A percentile compares a stretch with the other conserved stretches of the same genome.
phyloP scores from a whole-genome alignment of 2,888 invertebrate genomes.

The Diploptera punctata region DNA sequence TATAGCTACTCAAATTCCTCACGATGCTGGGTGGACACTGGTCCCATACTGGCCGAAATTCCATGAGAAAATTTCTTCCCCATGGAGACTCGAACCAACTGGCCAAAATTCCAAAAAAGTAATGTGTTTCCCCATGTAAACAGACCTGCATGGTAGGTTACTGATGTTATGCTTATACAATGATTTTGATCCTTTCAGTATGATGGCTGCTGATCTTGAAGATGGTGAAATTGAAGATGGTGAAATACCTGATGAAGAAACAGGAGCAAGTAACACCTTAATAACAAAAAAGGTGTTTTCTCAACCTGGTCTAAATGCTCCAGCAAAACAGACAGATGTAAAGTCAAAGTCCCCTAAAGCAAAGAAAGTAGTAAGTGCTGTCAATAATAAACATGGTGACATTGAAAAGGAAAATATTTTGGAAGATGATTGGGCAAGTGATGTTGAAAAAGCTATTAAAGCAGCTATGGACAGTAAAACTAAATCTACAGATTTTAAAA shows the following conservation, averaged over 20 bases:
- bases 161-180: too few species aligned
- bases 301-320: too few species aligned
- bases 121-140: too few species aligned
- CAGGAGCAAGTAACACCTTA: neutral
- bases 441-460: constrained; percentile 79
- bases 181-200: neutral
- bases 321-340: too few species aligned
- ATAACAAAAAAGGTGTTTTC: too few species aligned
- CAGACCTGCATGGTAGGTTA: too few species aligned
- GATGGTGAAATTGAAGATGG: constrained; percentile 43
- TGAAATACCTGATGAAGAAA: constrained; percentile 39
- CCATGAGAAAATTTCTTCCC: too few species aligned
- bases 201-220: constrained; percentile 34
- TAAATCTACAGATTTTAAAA: constrained; percentile 63
- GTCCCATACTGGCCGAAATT: too few species aligned
- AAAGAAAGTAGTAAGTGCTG: neutral
- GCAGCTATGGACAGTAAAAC: constrained; percentile 69
- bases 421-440: constrained; percentile 78
- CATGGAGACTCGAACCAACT: too few species aligned
- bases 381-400: neutral
- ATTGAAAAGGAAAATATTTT: neutral
- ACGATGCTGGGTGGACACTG: too few species aligned
- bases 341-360: neutral
- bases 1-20: too few species aligned
- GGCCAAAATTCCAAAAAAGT: too few species aligned